A percentile compares a stretch with the other conserved stretches of the same genome.
phyloP scores from a whole-genome alignment of 2,888 invertebrate species.

The Hipparchia semele region DNA sequence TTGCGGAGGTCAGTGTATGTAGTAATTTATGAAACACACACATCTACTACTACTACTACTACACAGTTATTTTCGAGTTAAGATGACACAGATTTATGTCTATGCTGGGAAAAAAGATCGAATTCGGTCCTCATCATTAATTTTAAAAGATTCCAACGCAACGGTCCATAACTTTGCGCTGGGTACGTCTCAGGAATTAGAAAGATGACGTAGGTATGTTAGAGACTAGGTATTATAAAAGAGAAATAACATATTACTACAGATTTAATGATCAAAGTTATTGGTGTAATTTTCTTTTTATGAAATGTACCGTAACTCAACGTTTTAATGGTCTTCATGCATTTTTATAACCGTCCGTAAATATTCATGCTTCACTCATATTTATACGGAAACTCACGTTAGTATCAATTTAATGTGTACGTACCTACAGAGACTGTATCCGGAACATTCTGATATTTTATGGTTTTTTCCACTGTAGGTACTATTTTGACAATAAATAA shows the following conservation, averaged over 20 bases:
- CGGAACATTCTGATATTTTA: not conserved
- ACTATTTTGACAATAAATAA: not conserved
- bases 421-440: not conserved
- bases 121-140: not conserved
- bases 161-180: too few species aligned
- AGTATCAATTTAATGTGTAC: constrained; percentile 20
- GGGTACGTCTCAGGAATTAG: not conserved
- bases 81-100: too few species aligned
- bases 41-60: too few species aligned
- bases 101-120: too few species aligned
- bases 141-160: too few species aligned
- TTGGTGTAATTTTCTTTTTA: constrained; percentile 43
- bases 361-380: constrained; percentile 34
- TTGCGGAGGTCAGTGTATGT: too few species aligned
- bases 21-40: too few species aligned
- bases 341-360: constrained; percentile 35
- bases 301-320: constrained; percentile 45
- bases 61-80: too few species aligned
- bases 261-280: constrained; percentile 39
- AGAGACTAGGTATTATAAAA: not conserved
- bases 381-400: constrained; percentile 17
- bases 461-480: not conserved
- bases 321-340: constrained; percentile 39
- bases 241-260: constrained; percentile 12
- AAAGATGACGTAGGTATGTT: not conserved